Evolutionary conservation across 2,888 invertebrate species (phyloP), one percentile per base, ranked within the genome.

Genomic region (Heliconius cydno): DNA sequence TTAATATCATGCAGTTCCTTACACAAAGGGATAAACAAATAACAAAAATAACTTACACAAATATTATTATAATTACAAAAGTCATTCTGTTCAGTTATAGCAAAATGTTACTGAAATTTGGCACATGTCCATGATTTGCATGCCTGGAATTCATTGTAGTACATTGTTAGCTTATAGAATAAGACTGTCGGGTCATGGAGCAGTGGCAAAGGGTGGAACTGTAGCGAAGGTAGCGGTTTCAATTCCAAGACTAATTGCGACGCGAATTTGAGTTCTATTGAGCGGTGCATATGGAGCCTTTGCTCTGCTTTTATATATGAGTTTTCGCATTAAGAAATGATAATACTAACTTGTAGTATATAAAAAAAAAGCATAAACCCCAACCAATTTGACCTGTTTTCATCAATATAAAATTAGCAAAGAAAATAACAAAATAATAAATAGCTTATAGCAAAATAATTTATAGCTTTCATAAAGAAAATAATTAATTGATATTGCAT

Each of bases 391-490:
- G 13, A 25, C 41, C 12, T n/a, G 22, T 22, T 46, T 30, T 30
- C 52, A 12, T 46, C 10, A 30, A 30, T 5, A 52, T 72, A 30
- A 28, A 72, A 52, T 12, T 22, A 57, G 2, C 12, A 12, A 34
- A 68, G 19, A 22, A 67, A 46, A 71, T 25, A 1, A 52, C 22
- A 52, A 72, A 72, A 57, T 13, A 30, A 34, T n/a, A n/a, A n/a
- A n/a, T n/a, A n/a, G n/a, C n/a, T n/a, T n/a, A n/a, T n/a, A n/a
- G n/a, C n/a, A n/a, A n/a, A n/a, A n/a, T n/a, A n/a, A n/a, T n/a
- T n/a, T n/a, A n/a, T n/a, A 34, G 3, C 57, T 30, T n/a, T n/a
- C n/a, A 60, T 73, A 73, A 73, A 73, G 34, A n/a, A 60, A 15
- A 73, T 28, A 73, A 60, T 60, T 60, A 34, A 73, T n/a, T 13